Evolutionary conservation across 2,888 invertebrate species (phyloP), one percentile per base, ranked within the genome.

Genomic region (Charanyca ferruginea): DNA sequence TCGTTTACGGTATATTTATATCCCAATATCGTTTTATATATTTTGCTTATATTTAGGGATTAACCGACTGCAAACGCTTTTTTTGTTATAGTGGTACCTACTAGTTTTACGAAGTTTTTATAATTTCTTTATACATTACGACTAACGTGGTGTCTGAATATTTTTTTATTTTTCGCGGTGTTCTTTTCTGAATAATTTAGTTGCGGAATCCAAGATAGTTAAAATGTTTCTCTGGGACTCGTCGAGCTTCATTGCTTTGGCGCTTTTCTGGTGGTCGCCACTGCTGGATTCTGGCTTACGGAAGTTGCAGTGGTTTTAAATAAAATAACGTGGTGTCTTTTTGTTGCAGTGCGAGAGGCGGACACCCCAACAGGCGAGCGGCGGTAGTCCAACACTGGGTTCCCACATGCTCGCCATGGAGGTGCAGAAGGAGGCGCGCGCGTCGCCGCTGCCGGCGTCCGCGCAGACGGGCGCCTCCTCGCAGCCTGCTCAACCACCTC

Each of bases 381-480:
- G 92, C 90, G 92, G 93, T 83, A 94, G 95, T 89, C 93, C 93
- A 52, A 90, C 89, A 68, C 88, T 94, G 81, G 90, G 89, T 80
- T 82, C 88, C 45, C 91, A 94, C 67, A 93, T 95, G 97, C 97
- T 98, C 97, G 98, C 98, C 96, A 98, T 98, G 98, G 98, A 98
- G 96, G 97, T 98, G 90, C 97, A 97, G 90, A 98, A 98, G 96
- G 97, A 97, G 87, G 92, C 93, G 77, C 93, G 94, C 54, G 93
- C 94, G 53, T 95, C 94, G 58, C 95, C 94, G 42, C 85, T 94
- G 81, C 93, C 95, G 6, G 88, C 91, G 62, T 84, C 89, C 45
- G 89, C 91, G 70, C 94, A 93, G 85, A 79, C 89, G 11, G 75
- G 75, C 1, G 77, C 91, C 42, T 74, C 87, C 16, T 73, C 89